Base-by-base conservation (phyloP, 2,888 invertebrate genomes). In the Vannuccia rotundouncinata region DNA sequence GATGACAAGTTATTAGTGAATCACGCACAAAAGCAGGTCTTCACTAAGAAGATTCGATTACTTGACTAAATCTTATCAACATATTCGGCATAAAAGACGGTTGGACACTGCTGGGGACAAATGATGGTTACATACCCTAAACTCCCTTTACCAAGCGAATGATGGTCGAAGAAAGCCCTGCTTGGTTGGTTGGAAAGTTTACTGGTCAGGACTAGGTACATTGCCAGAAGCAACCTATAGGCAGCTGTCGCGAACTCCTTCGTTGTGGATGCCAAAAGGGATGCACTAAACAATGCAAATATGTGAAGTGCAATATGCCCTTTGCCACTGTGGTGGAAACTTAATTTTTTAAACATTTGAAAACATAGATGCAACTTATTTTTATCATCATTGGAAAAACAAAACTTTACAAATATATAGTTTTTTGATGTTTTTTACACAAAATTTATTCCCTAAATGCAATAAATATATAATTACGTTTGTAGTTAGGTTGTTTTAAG, bases 301-400 rank as follows among this genome's bases (percentile, higher is more conserved):
- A 17, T 45, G 66, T n/a, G n/a, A n/a, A 66, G 25, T 5, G 10
- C 5, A 66, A 66, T 2, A 5, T 66, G 66, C 66, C 66, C 66
- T 66, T 66, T 66, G 66, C 22, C 66, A 66, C 66, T 66, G 66
- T 66, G 66, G 66, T 66, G 22, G n/a, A n/a, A 45, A 45, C 45
- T 17, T 66, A 27, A 5, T 66, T 66, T 22, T 66, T 5, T 5
- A 66, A 66, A 22, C 13, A 5, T 66, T 5, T 5, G 2, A 66
- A 22, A 66, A n/a, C 66, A 66, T 66, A n/a, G 13, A 22, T 66
- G 5, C 25, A 66, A 66, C 66, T 22, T 66, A 45, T 66, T 66
- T 66, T 66, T 66, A 27, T 66, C 22, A 66, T 22, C 25, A 22
- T 66, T 66, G 45, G 5, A 66, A 5, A 66, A 66, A 66, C 22